Base-by-base conservation (phyloP, 2,888 invertebrate genomes). In the Kuschelorhynchus macadamiae region DNA sequence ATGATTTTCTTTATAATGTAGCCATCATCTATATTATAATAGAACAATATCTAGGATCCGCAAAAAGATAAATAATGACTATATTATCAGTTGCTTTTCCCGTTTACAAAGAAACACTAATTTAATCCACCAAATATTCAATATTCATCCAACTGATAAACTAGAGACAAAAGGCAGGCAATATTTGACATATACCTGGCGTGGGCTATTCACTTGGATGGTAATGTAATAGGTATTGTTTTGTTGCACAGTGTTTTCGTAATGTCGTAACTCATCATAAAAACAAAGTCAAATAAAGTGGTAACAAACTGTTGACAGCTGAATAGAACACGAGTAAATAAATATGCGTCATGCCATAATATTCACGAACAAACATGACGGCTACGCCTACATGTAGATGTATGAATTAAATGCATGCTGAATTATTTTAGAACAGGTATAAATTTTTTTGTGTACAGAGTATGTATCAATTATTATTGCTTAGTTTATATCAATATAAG, bases 281-380 rank as follows among this genome's bases (percentile, higher is more conserved):
- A 61, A 61, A 39, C 52, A 16, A 61, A 61, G 47, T 56, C 53
- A 66, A 66, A 66, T 59, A 66, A 66, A 60, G 66, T 47, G 60
- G 53, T 60, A 59, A 52, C 59, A 18, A 46, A 53, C 12, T 41
- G 66, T 11, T 60, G 66, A 66, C 66, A 61, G 53, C 46, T 66
- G 46, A 66, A 66, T 66, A 30, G 66, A 66, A 53, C 11, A 16
- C 14, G 8, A 53, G n/a, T 44, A 44, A 60, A 61, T 41, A 42
- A 14, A 42, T 52, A 25, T 12, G 11, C 55, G 53, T 47, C 20
- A 64, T 42, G 49, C 14, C 49, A 30, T 47, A 49, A 49, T 16
- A 30, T 16, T 30, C 9, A 12, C 33, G 32, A 47, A 47, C 47
- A 33, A 32, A 46, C 32, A 20, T 59, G 47, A 59, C 5, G 16